Evolutionary conservation across 1,140 invertebrate species (phyloP), one percentile per base, ranked within the genome.

Genomic region (Orchesella cincta): DNA sequence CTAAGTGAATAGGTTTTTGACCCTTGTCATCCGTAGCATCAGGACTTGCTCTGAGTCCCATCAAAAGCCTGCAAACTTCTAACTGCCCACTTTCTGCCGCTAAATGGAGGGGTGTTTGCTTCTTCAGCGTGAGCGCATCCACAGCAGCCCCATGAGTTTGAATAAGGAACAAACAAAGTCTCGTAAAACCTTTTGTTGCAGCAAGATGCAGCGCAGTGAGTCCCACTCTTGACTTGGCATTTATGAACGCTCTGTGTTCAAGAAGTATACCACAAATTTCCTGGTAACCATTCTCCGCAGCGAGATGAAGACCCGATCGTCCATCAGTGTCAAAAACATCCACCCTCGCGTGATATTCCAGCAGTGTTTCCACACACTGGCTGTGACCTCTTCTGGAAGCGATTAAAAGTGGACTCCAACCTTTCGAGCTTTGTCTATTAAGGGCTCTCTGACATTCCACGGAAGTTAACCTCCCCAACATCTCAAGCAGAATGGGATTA

Each of bases 271-370:
- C 95, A 83, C 96, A 97, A 3, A 81, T 75, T 71, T 81, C 78
- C 78, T 81, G 46, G 35, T 64, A 81, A 5, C 81, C 81, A 34
- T 78, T 73, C 39, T 81, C 79, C 18, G 79, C 79, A 1, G 79
- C 79, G 76, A 99, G 87, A 86, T 99, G 98, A 52, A 99, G 87
- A 0, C 96, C 96, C 0, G 96, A 97, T 82, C 96, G 89, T 16
- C 96, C 96, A 85, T 98, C 96, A 79, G 92, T 92, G 85, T 99
- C 98, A 85, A 99, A 99, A 0, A 99, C 97, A 86, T 99, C 98
- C 8, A 99, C 98, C 84, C 98, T 91, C 0, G 97, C 97, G 85
- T 97, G 94, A 84, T 96, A 95, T 29, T 91, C 88, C 62, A 98
- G 86, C 36, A 97, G 88, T 73, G 92, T 97, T 81, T 91, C 94